Evolutionary conservation across 2,113 vertebrate species (phyloP).

Genomic region (Poeciliopsis retropinna): DNA sequence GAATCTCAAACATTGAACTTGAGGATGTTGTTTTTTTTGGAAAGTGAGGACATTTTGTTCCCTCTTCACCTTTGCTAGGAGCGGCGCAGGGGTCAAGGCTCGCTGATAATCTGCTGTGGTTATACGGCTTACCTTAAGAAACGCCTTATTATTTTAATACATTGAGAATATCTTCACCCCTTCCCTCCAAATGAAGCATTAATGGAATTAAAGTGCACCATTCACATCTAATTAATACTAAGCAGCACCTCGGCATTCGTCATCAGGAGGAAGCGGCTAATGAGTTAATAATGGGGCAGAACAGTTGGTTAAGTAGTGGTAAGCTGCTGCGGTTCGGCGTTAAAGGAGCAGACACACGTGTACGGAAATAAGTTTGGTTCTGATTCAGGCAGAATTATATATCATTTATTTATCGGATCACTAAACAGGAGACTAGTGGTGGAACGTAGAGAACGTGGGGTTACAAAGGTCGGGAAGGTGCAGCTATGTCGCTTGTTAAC

Average conservation of each 20-base stretch:
- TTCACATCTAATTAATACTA: constrained; percentile 51
- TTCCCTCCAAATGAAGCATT: constrained; percentile 23
- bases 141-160: constrained; percentile 24
- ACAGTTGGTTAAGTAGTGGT: constrained; percentile 42
- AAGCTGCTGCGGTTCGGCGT: constrained; percentile 52
- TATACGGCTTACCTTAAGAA: constrained; percentile 1
- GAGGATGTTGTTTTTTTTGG: constrained; percentile 14
- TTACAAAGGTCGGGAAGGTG: neutral
- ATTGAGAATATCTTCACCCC: neutral
- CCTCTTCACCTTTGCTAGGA: neutral
- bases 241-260: constrained; percentile 34
- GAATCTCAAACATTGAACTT: constrained; percentile 4
- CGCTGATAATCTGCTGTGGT: neutral
- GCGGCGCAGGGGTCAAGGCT: neutral
- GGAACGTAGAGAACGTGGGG: neutral
- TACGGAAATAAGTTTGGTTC: neutral
- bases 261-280: constrained; percentile 56
- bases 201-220: constrained; percentile 34
- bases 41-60: constrained; percentile 6
- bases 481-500: no score
- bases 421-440: neutral
- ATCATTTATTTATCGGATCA: neutral
- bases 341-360: constrained; percentile 36
- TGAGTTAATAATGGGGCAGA: constrained; percentile 56
- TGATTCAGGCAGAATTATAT: neutral